Evolutionary conservation across 1,140 invertebrate species (phyloP).

Genomic region (Latrodectus geometricus): DNA sequence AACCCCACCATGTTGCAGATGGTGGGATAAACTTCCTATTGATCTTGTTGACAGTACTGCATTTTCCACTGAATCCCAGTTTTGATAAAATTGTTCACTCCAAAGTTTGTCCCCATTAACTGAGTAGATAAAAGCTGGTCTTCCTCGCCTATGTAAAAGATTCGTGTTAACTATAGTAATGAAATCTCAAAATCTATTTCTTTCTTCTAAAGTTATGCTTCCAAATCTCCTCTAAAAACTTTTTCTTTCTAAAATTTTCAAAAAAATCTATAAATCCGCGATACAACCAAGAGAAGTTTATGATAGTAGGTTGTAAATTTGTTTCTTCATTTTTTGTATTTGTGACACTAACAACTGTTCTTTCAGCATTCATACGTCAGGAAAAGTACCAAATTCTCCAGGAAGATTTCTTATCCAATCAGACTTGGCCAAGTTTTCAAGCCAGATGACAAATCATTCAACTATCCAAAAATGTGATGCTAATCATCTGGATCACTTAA

Average conservation of each 20-base stretch:
- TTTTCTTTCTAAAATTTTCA: neutral
- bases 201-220: neutral
- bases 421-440: neutral
- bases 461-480: neutral
- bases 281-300: neutral
- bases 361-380: neutral
- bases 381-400: neutral
- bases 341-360: neutral
- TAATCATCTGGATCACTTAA: neutral
- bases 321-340: neutral
- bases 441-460: neutral
- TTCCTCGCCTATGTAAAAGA: neutral
- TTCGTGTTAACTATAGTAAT: neutral
- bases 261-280: constrained; percentile 4
- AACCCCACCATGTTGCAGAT: too few relatives aligned
- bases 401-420: neutral
- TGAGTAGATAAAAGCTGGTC: too few relatives aligned
- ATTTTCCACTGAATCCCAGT: too few relatives aligned
- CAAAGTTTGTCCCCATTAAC: too few relatives aligned
- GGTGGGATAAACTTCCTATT: too few relatives aligned
- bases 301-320: neutral
- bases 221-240: neutral
- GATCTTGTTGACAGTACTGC: too few relatives aligned
- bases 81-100: too few relatives aligned
- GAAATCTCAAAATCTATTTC: neutral